Evolutionary conservation across 2,797 vertebrate genomes (phyloP).

Genomic region (Atherinosoma microstoma): DNA sequence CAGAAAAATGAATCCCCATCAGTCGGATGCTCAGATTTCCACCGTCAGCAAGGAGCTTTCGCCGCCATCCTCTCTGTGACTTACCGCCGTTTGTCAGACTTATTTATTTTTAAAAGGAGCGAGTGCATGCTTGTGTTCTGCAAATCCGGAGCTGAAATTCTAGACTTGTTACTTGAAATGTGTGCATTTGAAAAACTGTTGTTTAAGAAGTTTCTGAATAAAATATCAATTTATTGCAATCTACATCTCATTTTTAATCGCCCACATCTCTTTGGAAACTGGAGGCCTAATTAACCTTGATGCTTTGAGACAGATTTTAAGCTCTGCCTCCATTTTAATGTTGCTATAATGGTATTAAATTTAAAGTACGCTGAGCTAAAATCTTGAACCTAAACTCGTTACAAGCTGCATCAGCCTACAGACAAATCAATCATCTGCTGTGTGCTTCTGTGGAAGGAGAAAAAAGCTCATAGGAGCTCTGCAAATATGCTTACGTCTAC

Average conservation of each 20-base stretch:
- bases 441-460: background rate
- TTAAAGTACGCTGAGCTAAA: conserved; percentile 12
- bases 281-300: background rate
- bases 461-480: background rate
- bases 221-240: background rate
- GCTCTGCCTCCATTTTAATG: background rate
- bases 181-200: background rate
- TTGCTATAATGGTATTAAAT: conserved; percentile 8
- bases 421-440: conserved; percentile 22
- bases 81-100: conserved; percentile 49
- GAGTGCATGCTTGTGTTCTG: background rate
- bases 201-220: background rate
- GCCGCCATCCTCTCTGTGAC: conserved; percentile 36
- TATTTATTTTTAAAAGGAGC: conserved; percentile 22
- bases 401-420: conserved; percentile 29
- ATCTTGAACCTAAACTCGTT: conserved; percentile 24
- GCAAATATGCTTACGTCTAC: conserved; percentile 12
- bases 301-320: conserved; percentile 34
- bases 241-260: background rate
- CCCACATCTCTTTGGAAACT: background rate
- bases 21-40: conserved; percentile 57
- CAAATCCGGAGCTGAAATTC: background rate
- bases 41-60: conserved; percentile 55
- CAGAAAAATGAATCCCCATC: conserved; percentile 63
- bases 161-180: background rate